Percentiles rank a stretch among this genome's conserved stretches.
These are phyloP conservation scores for Myotis vivesi DNA, from an alignment of 2,797 vertebrate species.

Conservation along the genomic window DNA sequence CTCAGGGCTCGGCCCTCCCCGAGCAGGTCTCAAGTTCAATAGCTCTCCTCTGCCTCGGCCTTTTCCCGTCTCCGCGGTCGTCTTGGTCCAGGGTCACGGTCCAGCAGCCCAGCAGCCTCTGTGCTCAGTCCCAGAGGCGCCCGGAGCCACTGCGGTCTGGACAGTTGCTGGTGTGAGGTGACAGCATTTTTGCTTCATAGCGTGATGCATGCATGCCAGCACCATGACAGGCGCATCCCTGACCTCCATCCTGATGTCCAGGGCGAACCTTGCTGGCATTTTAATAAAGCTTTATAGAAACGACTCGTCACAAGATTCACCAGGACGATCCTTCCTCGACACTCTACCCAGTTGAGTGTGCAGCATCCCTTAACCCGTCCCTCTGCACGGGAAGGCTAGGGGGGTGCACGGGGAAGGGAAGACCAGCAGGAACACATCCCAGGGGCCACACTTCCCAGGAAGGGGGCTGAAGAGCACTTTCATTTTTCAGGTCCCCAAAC, in stretches of 20 bases:
- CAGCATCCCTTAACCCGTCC: rapidly evolving
- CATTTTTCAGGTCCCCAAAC: background rate
- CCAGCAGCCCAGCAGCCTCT: background rate
- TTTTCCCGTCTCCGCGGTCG: background rate
- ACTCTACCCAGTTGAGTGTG: background rate
- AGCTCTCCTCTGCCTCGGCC: background rate
- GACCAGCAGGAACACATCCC: background rate
- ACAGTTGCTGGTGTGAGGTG: background rate
- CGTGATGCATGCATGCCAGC: rapidly evolving
- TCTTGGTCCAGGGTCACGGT: background rate
- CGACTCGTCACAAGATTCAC: background rate
- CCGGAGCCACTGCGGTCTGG: background rate
- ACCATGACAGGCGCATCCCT: rapidly evolving
- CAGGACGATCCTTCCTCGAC: background rate
- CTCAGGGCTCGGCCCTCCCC: too few species aligned
- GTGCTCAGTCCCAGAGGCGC: background rate
- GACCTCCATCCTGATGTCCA: background rate
- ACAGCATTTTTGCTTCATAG: background rate
- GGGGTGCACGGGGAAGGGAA: background rate
- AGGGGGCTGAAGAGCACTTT: background rate
- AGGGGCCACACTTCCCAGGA: background rate
- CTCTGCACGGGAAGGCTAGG: background rate
- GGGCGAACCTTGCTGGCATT: background rate
- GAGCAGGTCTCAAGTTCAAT: background rate
- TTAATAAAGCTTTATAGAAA: background rate